Evolutionary conservation across 2,888 invertebrate species (phyloP), one percentile per base, ranked within the genome.

Genomic region (Luperina nickerlii): DNA sequence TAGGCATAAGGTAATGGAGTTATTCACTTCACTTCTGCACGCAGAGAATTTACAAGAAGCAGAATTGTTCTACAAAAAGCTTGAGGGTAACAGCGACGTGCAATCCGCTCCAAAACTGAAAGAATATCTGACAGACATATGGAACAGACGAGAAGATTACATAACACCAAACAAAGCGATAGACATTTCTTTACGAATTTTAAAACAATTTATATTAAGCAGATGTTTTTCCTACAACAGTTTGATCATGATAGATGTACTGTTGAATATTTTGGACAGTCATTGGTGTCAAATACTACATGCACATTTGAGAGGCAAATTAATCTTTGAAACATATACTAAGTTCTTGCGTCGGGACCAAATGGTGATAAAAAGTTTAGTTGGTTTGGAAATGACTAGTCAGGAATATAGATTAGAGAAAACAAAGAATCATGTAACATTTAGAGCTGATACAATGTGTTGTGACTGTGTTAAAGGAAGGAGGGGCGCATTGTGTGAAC

Each of bases 391-490:
- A 65, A 60, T 65, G 11, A 13, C 51, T 72, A 77, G 42, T 15
- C 68, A 76, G 13, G 65, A 73, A 45, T 79, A 78, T 38, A 79
- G 15, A 45, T 51, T 82, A n/a, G 66, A 74, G 13, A 42, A 67
- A 72, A 77, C 65, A 72, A 78, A 57, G 24, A 48, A 11, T 8
- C 71, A 32, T 42, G 79, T 86, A 24, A 83, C 79, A 6, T 90
- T 92, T 72, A 89, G 90, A 74, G 87, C 81, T 0, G 92, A 92
- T 32, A 91, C 90, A 0, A 83, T 89, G 83, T 91, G 89, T 60
- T 93, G 93, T 69, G 90, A 93, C 70, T 93, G 93, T 71, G 5
- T 51, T 0, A 27, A 70, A 4, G 93, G 93, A 0, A 81, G 62
- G 6, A 88, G 77, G 62, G 92, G 92, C 0, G 77, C 79, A 5